Percentiles rank a stretch among this genome's conserved stretches.
Conservation (phyloP, 1,140 invertebrate species). For the Metaphire vulgaris region DNA sequence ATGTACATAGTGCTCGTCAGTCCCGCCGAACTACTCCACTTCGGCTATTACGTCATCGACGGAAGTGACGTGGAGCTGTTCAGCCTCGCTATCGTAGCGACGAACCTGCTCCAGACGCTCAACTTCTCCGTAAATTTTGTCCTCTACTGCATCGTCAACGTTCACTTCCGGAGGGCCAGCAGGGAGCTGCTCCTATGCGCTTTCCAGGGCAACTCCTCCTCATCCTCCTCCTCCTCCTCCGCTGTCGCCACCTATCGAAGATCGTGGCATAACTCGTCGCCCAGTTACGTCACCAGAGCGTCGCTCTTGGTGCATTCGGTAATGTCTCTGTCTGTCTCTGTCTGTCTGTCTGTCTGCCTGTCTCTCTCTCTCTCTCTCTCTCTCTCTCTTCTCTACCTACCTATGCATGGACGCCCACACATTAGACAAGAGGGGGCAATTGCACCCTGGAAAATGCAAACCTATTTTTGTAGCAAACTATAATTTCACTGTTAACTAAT, state of each 20-base stretch:
- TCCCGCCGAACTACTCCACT: constrained; percentile 24
- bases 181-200: not conserved
- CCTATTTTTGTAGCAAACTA: too few species aligned
- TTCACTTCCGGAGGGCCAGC: constrained; percentile 14
- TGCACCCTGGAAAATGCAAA: too few species aligned
- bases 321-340: too few species aligned
- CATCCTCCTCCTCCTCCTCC: too few species aligned
- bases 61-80: constrained; percentile 3
- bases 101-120: constrained; percentile 25
- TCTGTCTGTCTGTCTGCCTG: too few species aligned
- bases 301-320: not conserved
- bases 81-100: not conserved
- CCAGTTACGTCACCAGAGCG: not conserved
- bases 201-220: too few species aligned
- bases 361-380: too few species aligned
- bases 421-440: too few species aligned
- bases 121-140: constrained; percentile 24
- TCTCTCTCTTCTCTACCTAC: too few species aligned
- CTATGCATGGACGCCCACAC: too few species aligned
- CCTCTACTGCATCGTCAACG: constrained; percentile 26
- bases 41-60: constrained; percentile 15
- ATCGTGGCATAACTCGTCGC: not conserved
- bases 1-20: constrained; percentile 24
- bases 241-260: not conserved
- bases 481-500: too few species aligned